Conservation (phyloP, 1,140 invertebrate genomes). For the Chlorops oryzae region DNA sequence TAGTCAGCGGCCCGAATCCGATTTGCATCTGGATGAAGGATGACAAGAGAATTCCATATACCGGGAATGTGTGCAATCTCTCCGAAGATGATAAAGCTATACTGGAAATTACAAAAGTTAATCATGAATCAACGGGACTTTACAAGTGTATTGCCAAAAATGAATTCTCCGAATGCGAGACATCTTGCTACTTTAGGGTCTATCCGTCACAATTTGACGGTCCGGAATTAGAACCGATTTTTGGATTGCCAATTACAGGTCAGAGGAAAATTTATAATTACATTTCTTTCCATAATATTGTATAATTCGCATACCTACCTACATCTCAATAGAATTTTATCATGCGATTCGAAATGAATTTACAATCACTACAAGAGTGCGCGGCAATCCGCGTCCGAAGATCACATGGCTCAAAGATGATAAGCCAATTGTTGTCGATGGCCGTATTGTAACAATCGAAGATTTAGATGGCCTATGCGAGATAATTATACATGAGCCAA, state of each 20-base stretch:
- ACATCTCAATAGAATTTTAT: conserved; percentile 55
- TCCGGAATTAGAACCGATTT: conserved; percentile 45
- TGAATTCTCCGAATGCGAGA: conserved; percentile 41
- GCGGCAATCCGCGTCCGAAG: conserved; percentile 64
- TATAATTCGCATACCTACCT: too few relatives aligned
- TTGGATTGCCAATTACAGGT: conserved; percentile 45
- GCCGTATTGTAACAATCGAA: conserved; percentile 61
- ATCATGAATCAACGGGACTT: conserved; percentile 33
- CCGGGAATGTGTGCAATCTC: conserved; percentile 34
- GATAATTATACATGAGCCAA: conserved; percentile 62
- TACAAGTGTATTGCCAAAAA: conserved; percentile 46
- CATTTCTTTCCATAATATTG: too few relatives aligned
- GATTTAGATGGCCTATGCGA: conserved; percentile 67
- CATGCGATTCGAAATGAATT: conserved; percentile 65
- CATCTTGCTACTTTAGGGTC: conserved; percentile 46
- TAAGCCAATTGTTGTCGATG: conserved; percentile 51
- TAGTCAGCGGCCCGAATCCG: conserved; percentile 74
- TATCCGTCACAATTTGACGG: conserved; percentile 40
- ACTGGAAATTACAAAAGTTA: conserved; percentile 33
- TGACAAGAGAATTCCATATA: conserved; percentile 49
- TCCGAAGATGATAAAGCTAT: conserved; percentile 44
- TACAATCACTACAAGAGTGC: conserved; percentile 68
- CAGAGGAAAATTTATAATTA: not conserved
- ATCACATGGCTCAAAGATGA: conserved; percentile 75
- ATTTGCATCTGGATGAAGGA: conserved; percentile 80